A percentile compares a stretch with the other conserved stretches of the same genome.
Conservation (phyloP, 2,113 vertebrate genomes). For the Protobothrops mucrosquamatus region DNA sequence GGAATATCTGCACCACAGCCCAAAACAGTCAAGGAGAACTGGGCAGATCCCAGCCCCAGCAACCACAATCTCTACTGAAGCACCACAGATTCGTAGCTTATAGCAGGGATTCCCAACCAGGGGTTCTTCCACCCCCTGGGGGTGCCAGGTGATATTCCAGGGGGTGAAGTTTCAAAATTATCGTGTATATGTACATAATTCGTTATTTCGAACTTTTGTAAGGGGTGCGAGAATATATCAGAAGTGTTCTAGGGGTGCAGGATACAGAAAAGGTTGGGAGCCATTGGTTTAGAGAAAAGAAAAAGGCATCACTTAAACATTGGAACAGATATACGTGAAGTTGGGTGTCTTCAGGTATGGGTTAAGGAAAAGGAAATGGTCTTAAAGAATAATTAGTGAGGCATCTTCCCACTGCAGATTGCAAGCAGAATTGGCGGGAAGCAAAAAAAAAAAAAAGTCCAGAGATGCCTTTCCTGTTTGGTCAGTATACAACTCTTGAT, state of each 20-base stretch:
- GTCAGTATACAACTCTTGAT: background rate
- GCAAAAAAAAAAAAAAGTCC: background rate
- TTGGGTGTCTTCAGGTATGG: background rate
- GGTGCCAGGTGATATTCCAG: no score
- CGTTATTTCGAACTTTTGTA: no score
- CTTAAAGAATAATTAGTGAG: background rate
- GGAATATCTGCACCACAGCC: background rate
- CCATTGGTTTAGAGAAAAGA: background rate
- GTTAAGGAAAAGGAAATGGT: background rate
- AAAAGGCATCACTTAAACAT: background rate
- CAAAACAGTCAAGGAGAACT: background rate
- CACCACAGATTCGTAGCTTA: background rate
- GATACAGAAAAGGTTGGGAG: no score
- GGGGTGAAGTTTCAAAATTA: no score
- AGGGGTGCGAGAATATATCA: no score
- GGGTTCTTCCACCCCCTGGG: no score
- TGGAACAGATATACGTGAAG: background rate
- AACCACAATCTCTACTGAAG: background rate
- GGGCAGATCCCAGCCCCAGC: background rate
- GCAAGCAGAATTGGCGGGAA: background rate
- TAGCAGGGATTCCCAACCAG: no score
- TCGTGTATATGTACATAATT: no score
- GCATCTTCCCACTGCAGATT: background rate
- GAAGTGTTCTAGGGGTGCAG: no score
- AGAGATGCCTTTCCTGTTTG: background rate